Evolutionary conservation across 2,888 invertebrate species (phyloP), one percentile per base, ranked within the genome.

Genomic region (Gymnosoma rotundatum): DNA sequence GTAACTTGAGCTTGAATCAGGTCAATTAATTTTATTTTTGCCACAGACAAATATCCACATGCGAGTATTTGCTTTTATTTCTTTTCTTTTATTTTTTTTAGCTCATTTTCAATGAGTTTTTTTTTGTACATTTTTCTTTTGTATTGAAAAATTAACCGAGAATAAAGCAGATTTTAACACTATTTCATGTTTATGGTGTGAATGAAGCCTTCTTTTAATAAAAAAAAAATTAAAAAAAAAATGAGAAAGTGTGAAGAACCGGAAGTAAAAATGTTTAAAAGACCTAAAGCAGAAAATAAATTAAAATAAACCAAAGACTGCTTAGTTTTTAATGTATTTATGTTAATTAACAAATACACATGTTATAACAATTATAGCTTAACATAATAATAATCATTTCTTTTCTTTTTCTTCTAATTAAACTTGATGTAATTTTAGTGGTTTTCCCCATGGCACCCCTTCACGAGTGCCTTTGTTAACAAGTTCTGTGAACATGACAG

Each of bases 391-490:
- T n/a, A n/a, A n/a, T n/a, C n/a, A n/a, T n/a, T n/a, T n/a, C n/a
- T 32, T 5, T 32, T 32, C 5, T 32, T 5, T 32, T 16, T 45
- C 8, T 16, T 45, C 5, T 45, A 16, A 50, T 18, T 7, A 0
- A 3, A 14, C 6, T 48, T 48, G 1, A 1, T 48, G 32, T 60
- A 32, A 20, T 86, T 80, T 38, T 88, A 91, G 89, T 83, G 92
- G 90, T 79, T 92, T 91, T 86, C 90, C 94, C 2, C 95, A 96
- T 90, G 95, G 95, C 86, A 96, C 96, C 2, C 96, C 96, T 63
- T 96, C 96, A 80, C 93, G 95, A 90, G 94, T 96, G 89, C 96
- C 96, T 87, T 93, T 96, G 18, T 73, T 87, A 93, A 89, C 80
- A 38, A 61, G 45, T 48, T 64, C 73, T n/a, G 9, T 50, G 10